phyloP scores from a whole-genome alignment of 1,140 invertebrate species.

The Cydia pomonella region DNA sequence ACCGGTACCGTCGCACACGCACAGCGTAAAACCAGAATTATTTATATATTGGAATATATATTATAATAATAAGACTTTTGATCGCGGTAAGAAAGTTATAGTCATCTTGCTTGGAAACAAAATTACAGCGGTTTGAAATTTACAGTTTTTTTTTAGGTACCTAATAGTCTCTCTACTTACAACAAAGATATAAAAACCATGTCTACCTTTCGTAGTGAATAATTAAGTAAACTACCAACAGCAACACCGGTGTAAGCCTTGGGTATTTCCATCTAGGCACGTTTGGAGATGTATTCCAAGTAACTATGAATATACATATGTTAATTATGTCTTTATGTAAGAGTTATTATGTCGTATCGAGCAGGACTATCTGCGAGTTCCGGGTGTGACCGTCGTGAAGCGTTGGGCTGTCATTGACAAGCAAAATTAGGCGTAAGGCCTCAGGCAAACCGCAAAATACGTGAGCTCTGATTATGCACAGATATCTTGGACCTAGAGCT shows the following conservation, averaged over 20 bases:
- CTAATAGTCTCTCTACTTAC: not conserved
- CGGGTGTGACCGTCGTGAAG: conserved; percentile 39
- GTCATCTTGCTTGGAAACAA: too few species aligned
- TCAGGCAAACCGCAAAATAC: not conserved
- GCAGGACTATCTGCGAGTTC: conserved; percentile 37
- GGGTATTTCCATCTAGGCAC: conserved; percentile 10
- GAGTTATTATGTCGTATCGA: not conserved
- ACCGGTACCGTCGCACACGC: too few species aligned
- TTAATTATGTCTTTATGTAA: conserved; percentile 12
- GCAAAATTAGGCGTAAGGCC: not conserved
- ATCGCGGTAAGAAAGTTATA: too few species aligned
- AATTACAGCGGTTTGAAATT: too few species aligned
- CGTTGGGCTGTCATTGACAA: not conserved
- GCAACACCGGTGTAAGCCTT: conserved; percentile 1
- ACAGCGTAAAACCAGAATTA: too few species aligned
- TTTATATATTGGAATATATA: too few species aligned
- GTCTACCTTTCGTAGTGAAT: not conserved
- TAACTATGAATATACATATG: conserved; percentile 2
- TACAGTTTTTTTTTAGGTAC: too few species aligned
- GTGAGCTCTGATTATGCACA: not conserved
- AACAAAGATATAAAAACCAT: not conserved
- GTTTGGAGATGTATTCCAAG: conserved; percentile 3
- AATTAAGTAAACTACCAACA: conserved; percentile 13
- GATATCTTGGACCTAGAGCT: not conserved
- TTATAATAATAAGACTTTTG: too few species aligned